Percentiles rank a stretch among this genome's conserved stretches.
phyloP scores from a whole-genome alignment of 1,140 invertebrate genomes.

The Drosophila watanabei region DNA sequence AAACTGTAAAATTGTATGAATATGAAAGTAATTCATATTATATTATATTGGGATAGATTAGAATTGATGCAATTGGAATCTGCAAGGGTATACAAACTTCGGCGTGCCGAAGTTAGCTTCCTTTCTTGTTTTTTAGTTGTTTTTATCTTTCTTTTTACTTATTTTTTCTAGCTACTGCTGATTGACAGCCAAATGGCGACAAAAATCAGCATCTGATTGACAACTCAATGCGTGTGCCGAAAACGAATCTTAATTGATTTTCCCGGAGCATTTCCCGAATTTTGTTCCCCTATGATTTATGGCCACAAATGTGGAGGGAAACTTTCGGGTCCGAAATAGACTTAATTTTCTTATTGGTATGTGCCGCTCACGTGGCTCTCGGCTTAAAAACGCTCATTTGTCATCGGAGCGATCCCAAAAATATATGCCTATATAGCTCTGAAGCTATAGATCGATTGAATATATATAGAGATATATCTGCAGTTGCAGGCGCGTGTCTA shows the following conservation, averaged over 20 bases:
- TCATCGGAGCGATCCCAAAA: conserved; percentile 43
- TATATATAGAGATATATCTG: conserved; percentile 23
- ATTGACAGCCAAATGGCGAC: conserved; percentile 81
- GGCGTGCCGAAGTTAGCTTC: no score
- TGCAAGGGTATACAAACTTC: no score
- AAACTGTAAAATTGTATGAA: no score
- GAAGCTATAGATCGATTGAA: conserved; percentile 25
- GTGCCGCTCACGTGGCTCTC: conserved; percentile 17
- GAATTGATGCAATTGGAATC: no score
- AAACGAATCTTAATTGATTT: conserved; percentile 78
- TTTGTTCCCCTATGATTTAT: conserved; percentile 66
- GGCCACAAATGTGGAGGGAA: conserved; percentile 68
- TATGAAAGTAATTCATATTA: no score
- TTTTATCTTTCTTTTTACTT: no score
- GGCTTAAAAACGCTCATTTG: conserved; percentile 73
- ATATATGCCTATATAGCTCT: neutral
- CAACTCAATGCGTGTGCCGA: conserved; percentile 73
- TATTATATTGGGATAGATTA: no score
- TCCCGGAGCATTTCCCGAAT: conserved; percentile 37
- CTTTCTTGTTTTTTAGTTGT: no score
- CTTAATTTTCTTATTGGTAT: conserved; percentile 76
- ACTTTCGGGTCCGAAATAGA: conserved; percentile 72
- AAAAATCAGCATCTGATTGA: conserved; percentile 81
- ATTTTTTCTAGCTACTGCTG: conserved; percentile 37
- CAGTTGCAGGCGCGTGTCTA: conserved; percentile 65